Percentiles rank a stretch among this genome's conserved stretches.
These are phyloP conservation scores for Phoenicopterus ruber DNA, from an alignment of 2,113 vertebrate genomes.

Conservation along the genomic window DNA sequence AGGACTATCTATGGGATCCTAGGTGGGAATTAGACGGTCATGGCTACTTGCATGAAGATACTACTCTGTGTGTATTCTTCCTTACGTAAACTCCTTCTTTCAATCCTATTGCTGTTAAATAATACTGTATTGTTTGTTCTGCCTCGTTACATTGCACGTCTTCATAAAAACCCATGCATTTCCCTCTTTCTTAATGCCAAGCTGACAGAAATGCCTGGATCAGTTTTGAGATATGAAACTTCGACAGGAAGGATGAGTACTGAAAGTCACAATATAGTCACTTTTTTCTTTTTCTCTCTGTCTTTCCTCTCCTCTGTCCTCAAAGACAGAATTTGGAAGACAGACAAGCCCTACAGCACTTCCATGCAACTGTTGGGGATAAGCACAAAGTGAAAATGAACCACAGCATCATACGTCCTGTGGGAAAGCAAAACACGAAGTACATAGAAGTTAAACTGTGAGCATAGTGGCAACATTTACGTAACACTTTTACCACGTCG, in stretches of 20 bases:
- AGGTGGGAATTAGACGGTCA: not conserved
- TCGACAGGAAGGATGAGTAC: not conserved
- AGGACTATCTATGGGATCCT: not conserved
- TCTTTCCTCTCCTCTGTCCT: not conserved
- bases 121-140: not conserved
- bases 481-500: not conserved
- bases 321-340: not conserved
- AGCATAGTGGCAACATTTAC: not conserved
- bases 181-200: not conserved
- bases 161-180: not conserved
- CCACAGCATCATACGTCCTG: not conserved
- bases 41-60: not conserved
- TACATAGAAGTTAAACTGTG: not conserved
- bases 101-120: not conserved
- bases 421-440: not conserved
- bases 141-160: not conserved
- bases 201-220: not conserved
- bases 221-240: not conserved
- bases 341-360: not conserved
- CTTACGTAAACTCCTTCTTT: not conserved
- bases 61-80: not conserved
- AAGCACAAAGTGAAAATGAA: not conserved
- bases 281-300: not conserved
- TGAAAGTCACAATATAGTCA: accelerated
- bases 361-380: not conserved